These are phyloP conservation scores for Nautilus pompilius DNA, from an alignment of 1,140 invertebrate genomes.

Conservation along the genomic window DNA sequence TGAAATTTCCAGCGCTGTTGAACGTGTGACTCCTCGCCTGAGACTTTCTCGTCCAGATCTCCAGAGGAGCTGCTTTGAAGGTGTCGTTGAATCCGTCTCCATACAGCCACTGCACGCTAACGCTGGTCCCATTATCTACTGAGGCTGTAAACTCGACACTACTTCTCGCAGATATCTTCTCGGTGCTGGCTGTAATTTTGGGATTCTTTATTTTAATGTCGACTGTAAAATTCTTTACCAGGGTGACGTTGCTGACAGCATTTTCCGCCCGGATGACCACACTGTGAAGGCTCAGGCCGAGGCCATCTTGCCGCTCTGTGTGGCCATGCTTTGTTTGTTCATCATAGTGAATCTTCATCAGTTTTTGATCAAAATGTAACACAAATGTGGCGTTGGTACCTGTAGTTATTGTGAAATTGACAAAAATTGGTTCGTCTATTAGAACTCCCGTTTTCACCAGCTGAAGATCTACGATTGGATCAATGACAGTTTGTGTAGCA, in stretches of 20 bases:
- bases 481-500: constrained; percentile 13
- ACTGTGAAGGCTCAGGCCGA: background rate
- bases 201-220: constrained; percentile 19
- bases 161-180: constrained; percentile 10
- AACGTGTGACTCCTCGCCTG: constrained; percentile 26
- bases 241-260: constrained; percentile 14
- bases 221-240: constrained; percentile 21
- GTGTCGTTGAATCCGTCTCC: constrained; percentile 20
- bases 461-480: constrained; percentile 18
- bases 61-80: constrained; percentile 4
- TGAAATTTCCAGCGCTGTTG: constrained; percentile 24
- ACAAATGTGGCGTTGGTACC: constrained; percentile 18
- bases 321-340: background rate
- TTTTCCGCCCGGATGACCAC: constrained; percentile 21
- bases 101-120: constrained; percentile 26
- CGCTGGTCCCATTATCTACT: constrained; percentile 31
- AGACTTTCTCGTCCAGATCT: constrained; percentile 3
- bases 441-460: constrained; percentile 20
- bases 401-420: constrained; percentile 17
- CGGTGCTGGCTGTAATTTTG: background rate
- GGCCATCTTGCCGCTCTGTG: background rate
- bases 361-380: constrained; percentile 16
- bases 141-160: constrained; percentile 15
- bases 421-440: background rate
- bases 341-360: background rate